Conservation (phyloP, 64 coral and sea anemone genomes). For the Hydrozoanthus tunicans region DNA sequence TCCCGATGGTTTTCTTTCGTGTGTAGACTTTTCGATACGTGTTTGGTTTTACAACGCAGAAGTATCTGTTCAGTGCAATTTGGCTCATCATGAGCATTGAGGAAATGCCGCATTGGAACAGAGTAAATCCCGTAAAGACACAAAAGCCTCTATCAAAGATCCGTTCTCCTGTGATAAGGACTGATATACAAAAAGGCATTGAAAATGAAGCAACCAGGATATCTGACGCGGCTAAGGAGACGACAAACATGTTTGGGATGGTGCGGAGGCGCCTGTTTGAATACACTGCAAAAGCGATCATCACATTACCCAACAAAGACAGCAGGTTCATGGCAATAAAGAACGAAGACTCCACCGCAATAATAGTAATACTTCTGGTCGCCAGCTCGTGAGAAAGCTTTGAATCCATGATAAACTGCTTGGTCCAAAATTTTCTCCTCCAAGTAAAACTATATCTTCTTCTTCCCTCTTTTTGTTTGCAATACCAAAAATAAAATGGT, state of each 20-base stretch:
- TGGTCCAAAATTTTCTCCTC: too few species aligned
- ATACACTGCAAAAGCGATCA: slow-evolving; percentile 16
- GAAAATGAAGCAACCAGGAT: slow-evolving; percentile 23
- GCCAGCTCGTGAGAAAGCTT: slow-evolving; percentile 22
- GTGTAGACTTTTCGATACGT: slow-evolving; percentile 41
- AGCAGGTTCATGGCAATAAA: neutral
- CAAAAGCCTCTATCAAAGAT: slow-evolving; percentile 51
- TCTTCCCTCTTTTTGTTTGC: too few species aligned
- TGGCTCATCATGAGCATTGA: slow-evolving; percentile 61
- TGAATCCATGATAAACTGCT: neutral
- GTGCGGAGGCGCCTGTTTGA: slow-evolving; percentile 20
- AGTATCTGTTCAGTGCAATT: slow-evolving; percentile 69
- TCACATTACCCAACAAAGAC: neutral
- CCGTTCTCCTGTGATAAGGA: slow-evolving; percentile 58
- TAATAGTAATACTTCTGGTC: neutral
- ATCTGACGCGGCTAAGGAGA: slow-evolving; percentile 12
- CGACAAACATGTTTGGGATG: slow-evolving; percentile 19
- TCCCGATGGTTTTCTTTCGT: slow-evolving; percentile 2
- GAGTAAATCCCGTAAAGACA: slow-evolving; percentile 46
- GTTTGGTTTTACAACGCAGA: slow-evolving; percentile 53
- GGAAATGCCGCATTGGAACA: slow-evolving; percentile 31
- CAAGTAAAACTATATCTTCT: too few species aligned
- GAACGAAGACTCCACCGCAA: slow-evolving; percentile 6
- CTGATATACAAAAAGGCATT: slow-evolving; percentile 68
- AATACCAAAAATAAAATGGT: too few species aligned